Conservation (phyloP, 1,140 invertebrate species). For the Cylas formicarius region DNA sequence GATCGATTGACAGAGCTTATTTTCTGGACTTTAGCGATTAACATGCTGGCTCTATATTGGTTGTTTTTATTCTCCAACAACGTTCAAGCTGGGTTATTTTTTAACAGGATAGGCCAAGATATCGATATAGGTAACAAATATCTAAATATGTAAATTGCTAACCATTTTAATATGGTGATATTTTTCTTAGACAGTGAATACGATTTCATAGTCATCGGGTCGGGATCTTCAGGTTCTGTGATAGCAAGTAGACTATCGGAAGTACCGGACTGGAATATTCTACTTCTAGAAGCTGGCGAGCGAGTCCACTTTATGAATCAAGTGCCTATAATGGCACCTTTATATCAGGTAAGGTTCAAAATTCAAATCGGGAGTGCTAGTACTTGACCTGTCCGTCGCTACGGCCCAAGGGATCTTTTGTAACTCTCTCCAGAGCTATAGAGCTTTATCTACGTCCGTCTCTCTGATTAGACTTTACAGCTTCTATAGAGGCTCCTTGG, state of each 20-base stretch:
- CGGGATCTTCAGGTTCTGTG: constrained; percentile 82
- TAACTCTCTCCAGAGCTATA: too few relatives aligned
- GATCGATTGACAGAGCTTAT: too few relatives aligned
- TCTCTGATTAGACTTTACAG: too few relatives aligned
- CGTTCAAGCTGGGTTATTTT: too few relatives aligned
- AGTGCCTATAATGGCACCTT: constrained; percentile 17
- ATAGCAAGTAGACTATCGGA: constrained; percentile 79
- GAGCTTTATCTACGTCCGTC: too few relatives aligned
- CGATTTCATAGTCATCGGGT: constrained; percentile 80
- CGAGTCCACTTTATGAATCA: constrained; percentile 53
- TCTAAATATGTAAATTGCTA: neutral
- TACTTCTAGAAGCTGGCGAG: constrained; percentile 73
- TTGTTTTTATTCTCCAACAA: too few relatives aligned
- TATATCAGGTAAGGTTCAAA: constrained; percentile 9
- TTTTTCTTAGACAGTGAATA: constrained; percentile 48
- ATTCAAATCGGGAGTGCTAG: too few relatives aligned
- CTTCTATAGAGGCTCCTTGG: too few relatives aligned
- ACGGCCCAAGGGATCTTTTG: too few relatives aligned
- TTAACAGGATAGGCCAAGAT: neutral
- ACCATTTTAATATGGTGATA: neutral
- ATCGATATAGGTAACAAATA: neutral
- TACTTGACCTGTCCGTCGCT: too few relatives aligned
- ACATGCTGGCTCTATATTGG: too few relatives aligned
- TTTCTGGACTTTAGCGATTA: too few relatives aligned
- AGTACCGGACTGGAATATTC: constrained; percentile 63